Percentiles rank a stretch among this genome's conserved stretches.
Evolutionary conservation across 2,797 vertebrate genomes (phyloP).

Genomic region (Pseudotriccus pelzelni): DNA sequence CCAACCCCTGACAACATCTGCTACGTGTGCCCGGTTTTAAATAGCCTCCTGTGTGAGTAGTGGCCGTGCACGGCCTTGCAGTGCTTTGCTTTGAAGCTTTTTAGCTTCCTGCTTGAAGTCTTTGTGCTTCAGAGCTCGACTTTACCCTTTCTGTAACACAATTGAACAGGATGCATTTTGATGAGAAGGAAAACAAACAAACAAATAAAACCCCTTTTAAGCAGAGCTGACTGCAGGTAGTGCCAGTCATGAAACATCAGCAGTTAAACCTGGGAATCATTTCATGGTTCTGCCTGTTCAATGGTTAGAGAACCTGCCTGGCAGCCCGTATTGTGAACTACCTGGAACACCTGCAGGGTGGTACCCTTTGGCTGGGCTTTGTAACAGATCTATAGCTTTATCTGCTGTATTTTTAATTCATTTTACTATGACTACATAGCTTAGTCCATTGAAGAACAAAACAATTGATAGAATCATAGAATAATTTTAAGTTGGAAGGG

Average conservation of each 20-base stretch:
- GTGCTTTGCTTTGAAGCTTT: not conserved
- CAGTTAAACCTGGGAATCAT: not conserved
- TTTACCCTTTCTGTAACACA: not conserved
- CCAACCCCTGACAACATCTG: not conserved
- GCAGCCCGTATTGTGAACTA: not conserved
- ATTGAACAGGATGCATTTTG: not conserved
- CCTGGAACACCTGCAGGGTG: not conserved
- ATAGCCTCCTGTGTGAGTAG: not conserved
- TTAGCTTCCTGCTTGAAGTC: not conserved
- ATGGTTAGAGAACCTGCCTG: not conserved
- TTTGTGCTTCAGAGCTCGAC: not conserved
- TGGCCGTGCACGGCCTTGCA: not conserved
- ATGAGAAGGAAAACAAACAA: not conserved
- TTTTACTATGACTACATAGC: not conserved
- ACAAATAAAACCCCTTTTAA: fast-evolving
- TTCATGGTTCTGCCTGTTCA: not conserved
- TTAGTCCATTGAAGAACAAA: not conserved
- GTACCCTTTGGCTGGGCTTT: not conserved
- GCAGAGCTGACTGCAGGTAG: not conserved
- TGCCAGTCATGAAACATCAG: not conserved
- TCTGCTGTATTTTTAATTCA: not conserved
- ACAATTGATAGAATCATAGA: not conserved
- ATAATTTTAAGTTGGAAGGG: not conserved
- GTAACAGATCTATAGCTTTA: not conserved
- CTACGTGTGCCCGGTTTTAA: not conserved